A percentile compares a stretch with the other conserved stretches of the same genome.
Evolutionary conservation across 2,888 invertebrate species (phyloP).

Genomic region (Leptinotarsa peninsularis): DNA sequence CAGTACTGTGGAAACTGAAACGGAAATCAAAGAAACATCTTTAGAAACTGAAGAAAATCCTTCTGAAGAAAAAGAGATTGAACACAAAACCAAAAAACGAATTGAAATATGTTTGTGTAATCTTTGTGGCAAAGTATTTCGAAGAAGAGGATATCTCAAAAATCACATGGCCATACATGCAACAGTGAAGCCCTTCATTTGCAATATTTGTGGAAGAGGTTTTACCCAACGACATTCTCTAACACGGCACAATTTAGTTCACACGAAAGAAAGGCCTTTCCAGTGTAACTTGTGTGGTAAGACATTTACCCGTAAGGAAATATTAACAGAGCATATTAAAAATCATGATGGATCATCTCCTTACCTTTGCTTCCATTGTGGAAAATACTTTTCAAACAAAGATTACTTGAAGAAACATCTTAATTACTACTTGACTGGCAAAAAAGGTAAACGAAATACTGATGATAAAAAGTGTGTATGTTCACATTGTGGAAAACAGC

Average conservation of each 20-base stretch:
- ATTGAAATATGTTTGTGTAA: conserved; percentile 43
- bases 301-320: conserved; percentile 45
- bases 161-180: conserved; percentile 47
- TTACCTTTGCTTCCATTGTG: conserved; percentile 43
- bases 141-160: conserved; percentile 40
- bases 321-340: conserved; percentile 42
- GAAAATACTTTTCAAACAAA: conserved; percentile 40
- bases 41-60: not conserved
- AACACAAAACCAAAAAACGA: conserved; percentile 20
- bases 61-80: not conserved
- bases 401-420: conserved; percentile 43
- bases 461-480: conserved; percentile 39
- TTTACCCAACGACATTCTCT: conserved; percentile 44
- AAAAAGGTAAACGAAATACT: conserved; percentile 30
- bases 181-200: conserved; percentile 41
- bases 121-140: conserved; percentile 43
- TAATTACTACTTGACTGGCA: conserved; percentile 39
- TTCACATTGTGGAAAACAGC: conserved; percentile 42
- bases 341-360: conserved; percentile 42
- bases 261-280: conserved; percentile 44
- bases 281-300: conserved; percentile 44
- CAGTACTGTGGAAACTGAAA: not conserved
- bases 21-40: not conserved
- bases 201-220: conserved; percentile 40
- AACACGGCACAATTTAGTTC: conserved; percentile 42